Percentiles rank a stretch among this genome's conserved stretches.
These are phyloP conservation scores for Drosophila tsacasi DNA, from an alignment of 1,140 invertebrate genomes.

Conservation along the genomic window DNA sequence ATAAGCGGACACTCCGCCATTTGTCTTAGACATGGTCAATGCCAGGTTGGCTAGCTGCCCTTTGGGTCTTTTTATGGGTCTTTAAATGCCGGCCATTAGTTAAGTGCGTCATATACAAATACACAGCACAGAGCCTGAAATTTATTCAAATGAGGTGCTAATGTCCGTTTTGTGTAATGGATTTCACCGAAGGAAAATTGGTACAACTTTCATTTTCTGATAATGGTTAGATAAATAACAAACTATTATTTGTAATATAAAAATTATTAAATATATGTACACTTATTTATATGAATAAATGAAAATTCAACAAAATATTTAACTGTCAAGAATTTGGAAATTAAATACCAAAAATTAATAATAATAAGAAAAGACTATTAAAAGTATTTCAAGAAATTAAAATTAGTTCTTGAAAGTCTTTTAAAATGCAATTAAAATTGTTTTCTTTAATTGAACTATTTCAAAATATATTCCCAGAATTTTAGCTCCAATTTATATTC, in stretches of 20 bases:
- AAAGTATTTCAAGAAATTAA: too few species aligned
- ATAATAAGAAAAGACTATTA: too few species aligned
- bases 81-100: conserved; percentile 71
- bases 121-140: conserved; percentile 28
- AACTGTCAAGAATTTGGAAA: too few species aligned
- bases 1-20: conserved; percentile 74
- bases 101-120: conserved; percentile 37
- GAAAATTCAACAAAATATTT: not conserved
- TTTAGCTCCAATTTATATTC: not conserved
- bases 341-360: too few species aligned
- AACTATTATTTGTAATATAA: not conserved
- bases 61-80: conserved; percentile 55
- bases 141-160: conserved; percentile 76
- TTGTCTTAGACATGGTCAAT: conserved; percentile 69
- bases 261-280: not conserved
- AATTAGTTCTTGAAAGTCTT: too few species aligned
- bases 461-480: not conserved
- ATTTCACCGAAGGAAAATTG: conserved; percentile 6
- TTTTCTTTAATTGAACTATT: not conserved
- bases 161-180: conserved; percentile 46
- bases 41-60: conserved; percentile 34
- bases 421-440: not conserved
- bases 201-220: not conserved
- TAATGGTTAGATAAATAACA: not conserved
- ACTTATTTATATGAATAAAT: not conserved